Evolutionary conservation across 1,140 invertebrate genomes (phyloP), one percentile per base, ranked within the genome.

Genomic region (Cherax destructor): DNA sequence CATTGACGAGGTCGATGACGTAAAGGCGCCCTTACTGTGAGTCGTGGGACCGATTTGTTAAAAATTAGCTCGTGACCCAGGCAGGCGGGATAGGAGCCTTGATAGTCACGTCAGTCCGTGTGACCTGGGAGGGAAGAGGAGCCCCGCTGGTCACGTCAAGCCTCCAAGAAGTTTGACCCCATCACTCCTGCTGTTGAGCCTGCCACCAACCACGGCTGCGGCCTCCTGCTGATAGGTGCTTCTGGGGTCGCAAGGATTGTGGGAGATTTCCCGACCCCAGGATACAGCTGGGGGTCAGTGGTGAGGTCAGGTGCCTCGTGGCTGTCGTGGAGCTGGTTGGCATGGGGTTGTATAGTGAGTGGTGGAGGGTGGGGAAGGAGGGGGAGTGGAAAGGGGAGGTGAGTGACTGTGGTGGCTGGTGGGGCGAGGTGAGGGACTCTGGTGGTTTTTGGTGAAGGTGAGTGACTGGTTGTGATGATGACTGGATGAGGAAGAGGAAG

Each of bases 41-140:
- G 81, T 76, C 50, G 69, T 72, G 88, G 81, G 81, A 90, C 84
- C 88, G 72, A 90, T 90, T 84, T 90, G 88, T 84, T 90, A 90
- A 90, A 90, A 90, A 90, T 90, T 84, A 78, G 69, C 88, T 90
- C 88, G 88, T 90, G 88, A 90, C 88, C 52, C 41, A 56, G 80
- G 80, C 80, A 80, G 56, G 9, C 9, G 56, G 56, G 56, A 59
- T 9, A 59, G 56, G 56, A 10, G 30, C 30, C 30, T 41, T 41
- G 30, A 41, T 41, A 41, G 30, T 41, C 30, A 41, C 30, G 30
- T 41, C 30, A 41, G 30, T 41, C 30, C 30, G 30, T 41, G 30
- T 41, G 30, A 56, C 52, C 9, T 5, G 9, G 3, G 6, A 79
- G 80, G 76, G 80, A n/a, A 80, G n/a, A 49, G 24, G 69, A 74